Evolutionary conservation across 2,113 vertebrate genomes (phyloP), one percentile per base, ranked within the genome.

Genomic region (Hoplias malabaricus): DNA sequence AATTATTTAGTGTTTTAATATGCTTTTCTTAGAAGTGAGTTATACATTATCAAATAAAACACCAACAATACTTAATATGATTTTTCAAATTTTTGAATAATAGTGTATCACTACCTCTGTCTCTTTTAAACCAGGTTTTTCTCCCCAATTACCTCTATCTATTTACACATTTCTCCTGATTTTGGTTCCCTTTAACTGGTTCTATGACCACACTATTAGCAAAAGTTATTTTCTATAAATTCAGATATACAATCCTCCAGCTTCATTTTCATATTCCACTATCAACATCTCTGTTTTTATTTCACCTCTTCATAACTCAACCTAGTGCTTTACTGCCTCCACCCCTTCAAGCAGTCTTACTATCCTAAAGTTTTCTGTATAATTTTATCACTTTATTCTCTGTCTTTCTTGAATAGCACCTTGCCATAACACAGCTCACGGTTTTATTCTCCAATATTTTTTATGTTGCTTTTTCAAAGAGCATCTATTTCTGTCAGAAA

Each of bases 401-500:
- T 48, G 11, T 13, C 2, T 0, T 56, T 38, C 34, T 31, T 42
- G 40, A 56, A 29, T 31, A 16, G 29, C 57, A 61, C 16, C 59
- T n/a, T n/a, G 16, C 33, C 31, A 2, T 33, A 33, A 61, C 31
- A 33, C 19, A 61, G 19, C 57, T 33, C 14, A 19, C 59, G 14
- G 43, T 63, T 74, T 48, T 23, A 63, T 63, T 63, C 5, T 27
- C n/a, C 61, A 46, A 23, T 63, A 42, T 74, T 63, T 74, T 59
- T 13, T 33, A 74, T 0, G 14, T 36, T 16, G 31, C 46, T 74
- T 63, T 63, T n/a, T 63, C 42, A 63, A 73, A 62, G 38, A 73
- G 57, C 40, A 73, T 62, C 56, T 62, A 73, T 73, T 73, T 33
- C 56, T 73, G 56, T 29, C 40, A 29, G 29, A 73, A 73, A 6